Conservation (phyloP, 2,888 invertebrate species). For the Macrosoma leucophasiata region DNA sequence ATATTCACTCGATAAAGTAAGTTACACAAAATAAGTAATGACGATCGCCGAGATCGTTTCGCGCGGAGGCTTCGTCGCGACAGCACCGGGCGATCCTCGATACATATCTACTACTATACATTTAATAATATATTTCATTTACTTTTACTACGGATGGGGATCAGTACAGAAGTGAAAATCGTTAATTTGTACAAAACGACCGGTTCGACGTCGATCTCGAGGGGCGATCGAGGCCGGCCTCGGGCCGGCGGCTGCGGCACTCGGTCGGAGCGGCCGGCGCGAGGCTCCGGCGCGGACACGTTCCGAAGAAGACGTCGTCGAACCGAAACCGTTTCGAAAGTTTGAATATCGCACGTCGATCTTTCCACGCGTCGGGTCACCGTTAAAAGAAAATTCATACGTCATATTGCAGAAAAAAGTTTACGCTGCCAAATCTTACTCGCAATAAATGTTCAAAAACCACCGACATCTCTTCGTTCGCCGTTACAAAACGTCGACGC, state of each 20-base stretch:
- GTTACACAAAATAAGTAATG: constrained; percentile 10
- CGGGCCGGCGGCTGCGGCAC: neutral
- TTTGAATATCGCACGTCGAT: too few species aligned
- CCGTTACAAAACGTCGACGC: too few species aligned
- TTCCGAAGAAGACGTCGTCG: constrained; percentile 52
- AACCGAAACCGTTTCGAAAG: too few species aligned
- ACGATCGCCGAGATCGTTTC: constrained; percentile 3
- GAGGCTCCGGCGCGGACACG: constrained; percentile 44
- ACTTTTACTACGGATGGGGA: constrained; percentile 22
- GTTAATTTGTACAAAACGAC: too few species aligned
- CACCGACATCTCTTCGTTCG: too few species aligned
- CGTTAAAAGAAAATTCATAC: too few species aligned
- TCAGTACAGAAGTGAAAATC: constrained; percentile 23
- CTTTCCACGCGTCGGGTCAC: too few species aligned
- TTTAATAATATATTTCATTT: constrained; percentile 22
- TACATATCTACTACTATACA: constrained; percentile 31
- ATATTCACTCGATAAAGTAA: constrained; percentile 11
- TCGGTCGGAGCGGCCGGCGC: constrained; percentile 9
- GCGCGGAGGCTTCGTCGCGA: constrained; percentile 13
- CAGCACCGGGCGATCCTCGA: constrained; percentile 17
- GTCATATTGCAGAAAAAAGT: too few species aligned
- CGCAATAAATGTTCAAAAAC: too few species aligned
- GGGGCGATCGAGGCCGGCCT: constrained; percentile 16
- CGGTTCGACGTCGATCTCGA: too few species aligned
- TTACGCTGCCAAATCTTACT: too few species aligned